A percentile compares a stretch with the other conserved stretches of the same genome.
Evolutionary conservation across 23 tunicate genomes (phyloP).

Genomic region (Pegea sp.): DNA sequence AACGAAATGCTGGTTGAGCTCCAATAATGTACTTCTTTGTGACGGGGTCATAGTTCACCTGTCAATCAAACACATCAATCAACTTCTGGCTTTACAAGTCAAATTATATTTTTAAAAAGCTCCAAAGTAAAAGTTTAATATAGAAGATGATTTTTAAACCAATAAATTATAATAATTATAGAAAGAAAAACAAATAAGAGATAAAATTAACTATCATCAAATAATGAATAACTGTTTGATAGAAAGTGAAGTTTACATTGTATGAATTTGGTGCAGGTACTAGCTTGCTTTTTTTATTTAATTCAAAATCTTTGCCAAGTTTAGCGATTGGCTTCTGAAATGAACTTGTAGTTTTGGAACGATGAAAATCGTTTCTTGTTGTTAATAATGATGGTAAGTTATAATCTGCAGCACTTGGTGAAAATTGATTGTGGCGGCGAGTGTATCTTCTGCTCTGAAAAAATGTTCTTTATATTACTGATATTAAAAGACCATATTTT

Average conservation of each 20-base stretch:
- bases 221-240: background rate
- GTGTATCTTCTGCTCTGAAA: no score
- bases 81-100: background rate
- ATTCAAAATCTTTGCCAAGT: no score
- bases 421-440: no score
- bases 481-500: no score
- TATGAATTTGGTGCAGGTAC: constrained; percentile 72
- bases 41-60: constrained; percentile 24
- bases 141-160: no score
- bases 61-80: background rate
- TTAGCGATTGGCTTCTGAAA: constrained; percentile 76
- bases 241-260: constrained; percentile 14
- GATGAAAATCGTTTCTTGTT: constrained; percentile 61
- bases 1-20: constrained; percentile 72
- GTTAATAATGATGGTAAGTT: constrained; percentile 35
- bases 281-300: no score
- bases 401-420: constrained; percentile 75
- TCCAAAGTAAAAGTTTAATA: no score
- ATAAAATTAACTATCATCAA: background rate
- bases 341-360: constrained; percentile 41
- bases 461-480: no score
- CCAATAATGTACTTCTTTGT: constrained; percentile 27
- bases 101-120: no score
- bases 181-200: background rate
- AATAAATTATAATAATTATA: background rate